phyloP scores from a whole-genome alignment of 2,888 invertebrate species.

The Stictocephala bisonia region DNA sequence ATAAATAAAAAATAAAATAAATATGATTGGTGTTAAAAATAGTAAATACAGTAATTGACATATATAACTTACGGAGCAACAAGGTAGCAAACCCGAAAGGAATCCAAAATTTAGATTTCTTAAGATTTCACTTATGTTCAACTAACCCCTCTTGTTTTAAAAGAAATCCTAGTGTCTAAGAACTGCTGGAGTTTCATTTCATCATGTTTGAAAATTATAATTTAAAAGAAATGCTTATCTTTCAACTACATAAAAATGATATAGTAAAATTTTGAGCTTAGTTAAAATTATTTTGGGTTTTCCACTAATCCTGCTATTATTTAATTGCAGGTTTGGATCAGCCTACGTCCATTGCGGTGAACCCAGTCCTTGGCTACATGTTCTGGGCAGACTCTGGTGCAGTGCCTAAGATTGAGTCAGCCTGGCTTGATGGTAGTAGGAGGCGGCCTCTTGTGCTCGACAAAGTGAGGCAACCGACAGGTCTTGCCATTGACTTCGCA shows the following conservation, averaged over 20 bases:
- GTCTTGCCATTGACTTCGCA: constrained; percentile 89
- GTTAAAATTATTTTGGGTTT: neutral
- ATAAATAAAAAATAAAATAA: no score
- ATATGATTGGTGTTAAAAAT: no score
- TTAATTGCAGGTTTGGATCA: constrained; percentile 81
- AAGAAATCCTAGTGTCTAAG: no score
- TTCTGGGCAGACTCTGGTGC: constrained; percentile 96
- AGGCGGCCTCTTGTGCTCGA: constrained; percentile 84
- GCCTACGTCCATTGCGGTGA: constrained; percentile 90
- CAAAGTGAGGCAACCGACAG: constrained; percentile 86
- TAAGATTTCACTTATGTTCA: no score
- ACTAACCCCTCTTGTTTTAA: no score
- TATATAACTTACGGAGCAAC: no score
- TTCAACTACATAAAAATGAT: neutral
- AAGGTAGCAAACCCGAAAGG: no score
- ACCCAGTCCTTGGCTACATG: constrained; percentile 86
- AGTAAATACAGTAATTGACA: no score
- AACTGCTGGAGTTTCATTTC: no score
- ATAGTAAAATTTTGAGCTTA: neutral
- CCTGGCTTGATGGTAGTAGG: constrained; percentile 97
- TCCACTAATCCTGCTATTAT: neutral
- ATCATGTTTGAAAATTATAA: no score
- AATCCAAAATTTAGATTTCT: no score
- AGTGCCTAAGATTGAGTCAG: constrained; percentile 91
- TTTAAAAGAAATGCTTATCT: neutral